phyloP scores from a whole-genome alignment of 2,113 vertebrate species.

The Pluvialis apricaria region DNA sequence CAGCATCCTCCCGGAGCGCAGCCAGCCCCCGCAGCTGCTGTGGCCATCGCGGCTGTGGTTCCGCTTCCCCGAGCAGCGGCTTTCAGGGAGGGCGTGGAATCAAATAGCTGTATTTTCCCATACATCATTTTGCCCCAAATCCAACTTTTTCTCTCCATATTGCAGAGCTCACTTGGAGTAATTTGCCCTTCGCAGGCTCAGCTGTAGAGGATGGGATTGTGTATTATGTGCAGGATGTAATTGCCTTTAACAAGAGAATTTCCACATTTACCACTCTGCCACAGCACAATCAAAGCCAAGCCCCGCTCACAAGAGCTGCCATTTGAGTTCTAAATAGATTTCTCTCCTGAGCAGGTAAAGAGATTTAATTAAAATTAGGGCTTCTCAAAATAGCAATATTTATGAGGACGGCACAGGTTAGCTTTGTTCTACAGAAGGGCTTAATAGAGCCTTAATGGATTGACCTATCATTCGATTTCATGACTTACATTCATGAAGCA shows the following conservation, averaged over 20 bases:
- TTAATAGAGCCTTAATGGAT: constrained; percentile 95
- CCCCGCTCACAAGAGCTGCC: constrained; percentile 76
- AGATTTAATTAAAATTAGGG: constrained; percentile 96
- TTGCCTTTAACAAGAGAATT: constrained; percentile 73
- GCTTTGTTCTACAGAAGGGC: constrained; percentile 91
- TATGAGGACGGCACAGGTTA: constrained; percentile 88
- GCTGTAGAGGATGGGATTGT: constrained; percentile 58
- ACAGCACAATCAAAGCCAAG: constrained; percentile 67
- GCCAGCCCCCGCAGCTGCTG: rapidly evolving
- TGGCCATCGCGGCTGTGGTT: rapidly evolving
- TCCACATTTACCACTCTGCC: constrained; percentile 67
- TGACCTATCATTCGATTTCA: constrained; percentile 88
- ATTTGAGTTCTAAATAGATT: constrained; percentile 86
- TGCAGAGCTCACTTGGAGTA: constrained; percentile 43
- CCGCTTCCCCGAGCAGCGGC: background rate
- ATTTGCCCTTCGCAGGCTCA: constrained; percentile 69
- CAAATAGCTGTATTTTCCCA: background rate
- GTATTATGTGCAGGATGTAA: constrained; percentile 66
- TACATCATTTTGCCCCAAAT: background rate
- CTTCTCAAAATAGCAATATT: constrained; percentile 87
- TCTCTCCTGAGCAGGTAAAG: constrained; percentile 86
- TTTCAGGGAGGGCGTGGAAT: background rate
- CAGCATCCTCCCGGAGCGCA: rapidly evolving
- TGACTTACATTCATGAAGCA: constrained; percentile 85
- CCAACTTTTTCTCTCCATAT: constrained; percentile 39